Evolutionary conservation across 2,888 invertebrate genomes (phyloP), one percentile per base, ranked within the genome.

Genomic region (Neoitamus cyanurus): DNA sequence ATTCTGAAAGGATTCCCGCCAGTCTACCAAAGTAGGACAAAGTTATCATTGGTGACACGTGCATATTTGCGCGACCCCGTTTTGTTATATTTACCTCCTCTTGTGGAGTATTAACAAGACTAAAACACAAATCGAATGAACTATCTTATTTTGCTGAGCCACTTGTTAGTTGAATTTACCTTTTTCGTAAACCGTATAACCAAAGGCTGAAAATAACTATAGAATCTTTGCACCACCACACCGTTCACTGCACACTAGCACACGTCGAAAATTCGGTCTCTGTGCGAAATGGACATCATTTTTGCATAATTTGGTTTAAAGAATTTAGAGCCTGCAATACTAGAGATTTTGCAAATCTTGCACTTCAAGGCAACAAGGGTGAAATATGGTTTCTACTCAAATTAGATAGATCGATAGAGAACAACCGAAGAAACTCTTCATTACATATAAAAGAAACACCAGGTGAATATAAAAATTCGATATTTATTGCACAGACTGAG

Each of bases 41-140:
- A 46, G 48, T 48, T 78, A 46, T 58, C 48, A 78, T 78, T 78
- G 48, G 30, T 28, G 78, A 25, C 78, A 78, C 78, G 78, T 78
- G 78, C 48, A 78, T 15, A 20, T 31, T 48, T 58, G 48, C 11
- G 11, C 48, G 58, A 78, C 58, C 34, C 78, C 78, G 31, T 31
- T 30, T 78, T 30, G 15, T 48, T 7, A n/a, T n/a, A n/a, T n/a
- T 31, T 7, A 30, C 15, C 48, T 31, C 20, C 42, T 42, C 28
- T 31, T 30, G 28, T 25, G 1, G 31, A 15, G 48, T 58, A 46
- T n/a, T 78, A 46, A 15, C 15, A 20, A 73, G 25, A 78, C 20
- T 58, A n/a, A 58, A 58, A 78, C 31, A 48, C 48, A 78, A 78
- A 78, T 58, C 78, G 30, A 28, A 46, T 28, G 78, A 46, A 30